Evolutionary conservation across 2,797 vertebrate genomes (phyloP), one percentile per base, ranked within the genome.

Genomic region (Clamator glandarius): DNA sequence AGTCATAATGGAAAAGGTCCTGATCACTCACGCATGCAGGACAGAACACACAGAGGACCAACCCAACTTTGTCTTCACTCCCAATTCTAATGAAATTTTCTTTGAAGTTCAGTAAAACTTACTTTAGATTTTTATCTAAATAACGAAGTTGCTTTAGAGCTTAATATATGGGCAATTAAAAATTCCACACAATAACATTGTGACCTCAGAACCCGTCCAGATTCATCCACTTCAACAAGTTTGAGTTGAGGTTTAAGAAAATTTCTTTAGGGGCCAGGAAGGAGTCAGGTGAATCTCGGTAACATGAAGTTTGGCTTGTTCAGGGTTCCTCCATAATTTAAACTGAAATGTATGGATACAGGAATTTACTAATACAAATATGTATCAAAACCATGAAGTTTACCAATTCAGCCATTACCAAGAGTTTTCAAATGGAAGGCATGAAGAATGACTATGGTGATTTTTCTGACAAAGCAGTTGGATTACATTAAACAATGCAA

Each of bases 311-410:
- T 55, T 36, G 21, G 24, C 18, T 78, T 11, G 0, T 20, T 64
- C 8, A 11, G 21, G 4, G 13, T 36, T 7, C 24, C 17, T 48
- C 72, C 6, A 4, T 42, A 59, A 78, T 51, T 66, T 9, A 50
- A 39, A n/a, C 14, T 52, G 2, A 5, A 79, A 61, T 0, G 0
- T 9, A 41, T 8, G 46, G 12, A 15, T 76, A 50, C 0, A n/a
- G n/a, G n/a, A n/a, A n/a, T 48, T 74, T 55, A 42, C 48, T 39
- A 63, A 29, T 20, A 31, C 5, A 46, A 91, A 42, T 23, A 58
- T 26, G 28, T 73, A 51, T 31, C 25, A 59, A 83, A 76, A 6
- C 35, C 17, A 61, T 16, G 2, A 61, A 11, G 36, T 29, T 87
- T 61, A 64, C 9, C 26, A 57, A 44, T 46, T 51, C n/a, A 83